Base-by-base conservation (phyloP, 2,113 vertebrate genomes). In the Pheucticus melanocephalus region DNA sequence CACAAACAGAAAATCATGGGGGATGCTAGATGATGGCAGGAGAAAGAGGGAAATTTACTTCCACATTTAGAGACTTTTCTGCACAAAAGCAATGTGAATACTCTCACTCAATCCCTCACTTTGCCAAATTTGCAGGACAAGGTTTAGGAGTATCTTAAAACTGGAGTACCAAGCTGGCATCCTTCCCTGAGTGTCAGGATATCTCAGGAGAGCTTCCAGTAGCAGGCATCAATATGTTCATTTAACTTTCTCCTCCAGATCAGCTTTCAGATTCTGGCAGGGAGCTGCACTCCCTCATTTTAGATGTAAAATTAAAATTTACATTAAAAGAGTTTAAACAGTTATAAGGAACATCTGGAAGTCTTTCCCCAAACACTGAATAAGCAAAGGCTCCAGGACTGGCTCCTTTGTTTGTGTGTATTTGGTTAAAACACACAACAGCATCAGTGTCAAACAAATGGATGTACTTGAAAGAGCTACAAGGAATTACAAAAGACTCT, bases 401-500 rank as follows among this genome's bases (percentile, higher is more conserved):
- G 30, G 6, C 33, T 72, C 66, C 63, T 95, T 57, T 93, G 22
- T 59, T 77, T 0, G 0, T 30, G 39, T 54, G 31, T 57, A 6
- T 70, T 86, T 81, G 47, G 63, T 81, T 92, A 86, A 92, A 92
- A 73, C 39, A 92, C 35, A 83, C 68, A 69, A 53, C 66, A 90
- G 85, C 54, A 28, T 71, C 73, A 44, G 70, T 60, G 88, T 94
- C 92, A 96, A 85, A 84, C n/a, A 79, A 94, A 91, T 77, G 68
- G 63, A 76, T 57, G 72, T 85, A 93, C 78, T 93, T 82, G 78
- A 90, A 96, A 94, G 85, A 94, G 82, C 82, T 90, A 96, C 92
- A 92, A 77, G 82, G 92, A 92, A 86, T 96, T 94, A 95, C 90
- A 94, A 90, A 85, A 92, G 92, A 53, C 78, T 87, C 66, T 28